Percentiles rank a stretch among this genome's conserved stretches.
Conservation (phyloP, 2,888 invertebrate species). For the Bugulina stolonifera region DNA sequence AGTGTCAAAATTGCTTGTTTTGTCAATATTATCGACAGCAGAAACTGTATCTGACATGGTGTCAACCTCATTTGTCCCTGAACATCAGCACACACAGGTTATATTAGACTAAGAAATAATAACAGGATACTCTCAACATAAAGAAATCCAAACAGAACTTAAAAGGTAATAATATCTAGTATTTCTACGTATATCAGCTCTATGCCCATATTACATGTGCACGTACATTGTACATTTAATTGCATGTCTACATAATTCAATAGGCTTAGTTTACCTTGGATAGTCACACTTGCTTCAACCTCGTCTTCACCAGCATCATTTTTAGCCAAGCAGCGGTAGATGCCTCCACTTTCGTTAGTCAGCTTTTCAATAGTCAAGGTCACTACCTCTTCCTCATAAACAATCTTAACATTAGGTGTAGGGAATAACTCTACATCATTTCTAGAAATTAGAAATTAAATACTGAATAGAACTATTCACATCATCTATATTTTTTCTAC, state of each 20-base stretch:
- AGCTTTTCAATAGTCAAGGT: conserved; percentile 39
- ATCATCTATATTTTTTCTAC: too few species aligned
- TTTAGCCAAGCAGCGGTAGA: conserved; percentile 32
- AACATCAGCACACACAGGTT: background rate
- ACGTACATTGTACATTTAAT: too few species aligned
- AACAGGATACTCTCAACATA: too few species aligned
- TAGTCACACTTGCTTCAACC: conserved; percentile 60
- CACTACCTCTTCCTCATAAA: conserved; percentile 58
- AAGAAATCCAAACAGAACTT: too few species aligned
- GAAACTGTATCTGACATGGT: background rate
- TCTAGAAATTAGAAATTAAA: conserved; percentile 48
- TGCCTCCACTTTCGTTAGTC: conserved; percentile 27
- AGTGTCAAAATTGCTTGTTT: background rate
- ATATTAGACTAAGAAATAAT: background rate
- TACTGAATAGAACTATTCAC: too few species aligned
- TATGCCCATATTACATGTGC: too few species aligned
- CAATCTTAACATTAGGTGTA: conserved; percentile 68
- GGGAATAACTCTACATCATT: conserved; percentile 75
- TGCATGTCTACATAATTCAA: too few species aligned
- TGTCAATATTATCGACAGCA: background rate
- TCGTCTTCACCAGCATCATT: conserved; percentile 32
- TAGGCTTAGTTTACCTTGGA: conserved; percentile 76
- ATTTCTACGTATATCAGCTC: too few species aligned
- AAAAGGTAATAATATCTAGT: too few species aligned
- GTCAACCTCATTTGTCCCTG: background rate